These are phyloP conservation scores for Mythimna ferrago DNA, from an alignment of 2,888 invertebrate genomes.

Conservation along the genomic window DNA sequence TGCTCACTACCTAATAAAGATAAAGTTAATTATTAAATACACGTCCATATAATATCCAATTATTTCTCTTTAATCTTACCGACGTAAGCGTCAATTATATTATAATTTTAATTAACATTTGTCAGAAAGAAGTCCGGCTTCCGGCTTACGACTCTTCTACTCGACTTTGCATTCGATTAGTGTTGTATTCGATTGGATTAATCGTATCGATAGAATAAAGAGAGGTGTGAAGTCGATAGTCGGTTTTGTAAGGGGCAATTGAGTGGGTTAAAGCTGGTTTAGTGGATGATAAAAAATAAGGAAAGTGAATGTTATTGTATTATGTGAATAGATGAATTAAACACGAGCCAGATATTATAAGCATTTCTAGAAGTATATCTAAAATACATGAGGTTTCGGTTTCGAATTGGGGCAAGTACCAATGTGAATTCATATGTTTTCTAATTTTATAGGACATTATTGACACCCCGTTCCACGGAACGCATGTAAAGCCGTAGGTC, in stretches of 20 bases:
- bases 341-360: background rate
- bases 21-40: constrained; percentile 47
- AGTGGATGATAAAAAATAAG: background rate
- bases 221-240: constrained; percentile 32
- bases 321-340: background rate
- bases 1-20: constrained; percentile 48
- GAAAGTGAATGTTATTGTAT: background rate
- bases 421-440: too few species aligned
- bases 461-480: too few species aligned
- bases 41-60: constrained; percentile 47
- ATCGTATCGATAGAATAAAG: constrained; percentile 20
- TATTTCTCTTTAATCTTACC: constrained; percentile 52
- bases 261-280: constrained; percentile 5
- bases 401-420: too few species aligned
- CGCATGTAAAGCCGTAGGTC: too few species aligned
- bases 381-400: background rate
- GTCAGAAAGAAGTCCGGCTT: constrained; percentile 65
- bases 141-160: constrained; percentile 68
- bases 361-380: background rate
- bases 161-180: constrained; percentile 68
- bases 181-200: constrained; percentile 56
- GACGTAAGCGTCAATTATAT: constrained; percentile 57
- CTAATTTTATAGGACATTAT: too few species aligned
- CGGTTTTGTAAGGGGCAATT: constrained; percentile 18
- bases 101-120: constrained; percentile 71